These are phyloP conservation scores for Pentalonia nigronervosa DNA, from an alignment of 1,140 invertebrate species.

Conservation along the genomic window DNA sequence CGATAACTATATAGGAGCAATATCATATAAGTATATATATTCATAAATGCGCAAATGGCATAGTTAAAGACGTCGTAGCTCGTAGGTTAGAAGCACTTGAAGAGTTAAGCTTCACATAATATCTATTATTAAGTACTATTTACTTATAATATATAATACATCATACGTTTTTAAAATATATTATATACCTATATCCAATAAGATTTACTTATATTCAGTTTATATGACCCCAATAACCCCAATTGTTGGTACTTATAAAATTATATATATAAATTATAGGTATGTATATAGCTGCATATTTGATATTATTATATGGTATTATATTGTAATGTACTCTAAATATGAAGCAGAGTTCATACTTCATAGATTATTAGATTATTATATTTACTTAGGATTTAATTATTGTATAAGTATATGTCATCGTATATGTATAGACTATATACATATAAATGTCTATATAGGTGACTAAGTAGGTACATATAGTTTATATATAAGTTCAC, in stretches of 20 bases:
- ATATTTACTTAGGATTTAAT: background rate
- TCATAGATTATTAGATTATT: conserved; percentile 19
- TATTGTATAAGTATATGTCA: background rate
- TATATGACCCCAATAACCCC: background rate
- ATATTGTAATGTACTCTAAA: background rate
- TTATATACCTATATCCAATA: background rate
- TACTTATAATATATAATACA: background rate
- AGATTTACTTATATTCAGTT: background rate
- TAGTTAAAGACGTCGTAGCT: background rate
- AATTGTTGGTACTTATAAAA: background rate
- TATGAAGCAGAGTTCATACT: background rate
- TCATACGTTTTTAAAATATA: background rate
- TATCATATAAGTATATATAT: background rate
- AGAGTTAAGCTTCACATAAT: background rate
- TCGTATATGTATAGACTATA: background rate
- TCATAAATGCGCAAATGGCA: background rate
- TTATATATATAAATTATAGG: background rate
- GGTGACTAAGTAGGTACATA: no score
- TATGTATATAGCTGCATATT: background rate
- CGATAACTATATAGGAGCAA: background rate
- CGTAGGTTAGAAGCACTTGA: background rate
- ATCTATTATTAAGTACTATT: background rate
- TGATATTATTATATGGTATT: background rate
- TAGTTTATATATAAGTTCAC: no score
- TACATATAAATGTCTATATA: no score